Base-by-base conservation (phyloP, 2,113 vertebrate genomes). In the Chaenocephalus aceratus region DNA sequence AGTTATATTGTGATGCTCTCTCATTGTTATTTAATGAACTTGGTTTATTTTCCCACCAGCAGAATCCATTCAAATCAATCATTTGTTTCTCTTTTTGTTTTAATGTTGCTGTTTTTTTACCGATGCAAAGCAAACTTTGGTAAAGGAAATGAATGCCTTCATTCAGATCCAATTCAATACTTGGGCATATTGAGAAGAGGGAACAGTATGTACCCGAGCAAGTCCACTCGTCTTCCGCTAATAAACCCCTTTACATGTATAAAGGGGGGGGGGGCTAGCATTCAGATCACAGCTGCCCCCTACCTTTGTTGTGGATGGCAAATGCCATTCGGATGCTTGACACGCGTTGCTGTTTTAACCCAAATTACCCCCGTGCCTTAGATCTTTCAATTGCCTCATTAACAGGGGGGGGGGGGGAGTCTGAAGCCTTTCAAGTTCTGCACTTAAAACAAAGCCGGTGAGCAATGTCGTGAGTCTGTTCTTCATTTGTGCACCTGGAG, bases 381-480 rank as follows among this genome's bases (percentile, higher is more conserved):
- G 93, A 92, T 93, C 91, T 94, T 86, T 84, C 78, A 90, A 89
- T 90, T 84, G 90, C 80, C 90, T 89, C 86, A 94, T 94, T 94
- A 93, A 77, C 71, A 34, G 51, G 67, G 64, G 36, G 21, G 36
- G 21, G 21, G 21, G 72, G 60, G n/a, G 72, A 84, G 77, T 79
- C 75, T 62, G 83, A 76, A 75, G 78, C 89, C 91, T 92, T 94
- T 94, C 87, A 93, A 89, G 91, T 83, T 72, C n/a, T 80, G 86
- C 81, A 74, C 78, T 89, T 87, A 65, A 83, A 90, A 88, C 83
- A 78, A 78, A 81, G 71, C 72, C 72, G 78, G 73, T 48, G 79
- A 87, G 86, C 59, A 6, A 64, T 18, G 72, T 10, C 18, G 49
- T 46, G 76, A 66, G 58, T 65, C 65, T 70, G 75, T 66, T 86